These are phyloP conservation scores for Tridacna crocea DNA, from an alignment of 2,888 invertebrate genomes.

Conservation along the genomic window DNA sequence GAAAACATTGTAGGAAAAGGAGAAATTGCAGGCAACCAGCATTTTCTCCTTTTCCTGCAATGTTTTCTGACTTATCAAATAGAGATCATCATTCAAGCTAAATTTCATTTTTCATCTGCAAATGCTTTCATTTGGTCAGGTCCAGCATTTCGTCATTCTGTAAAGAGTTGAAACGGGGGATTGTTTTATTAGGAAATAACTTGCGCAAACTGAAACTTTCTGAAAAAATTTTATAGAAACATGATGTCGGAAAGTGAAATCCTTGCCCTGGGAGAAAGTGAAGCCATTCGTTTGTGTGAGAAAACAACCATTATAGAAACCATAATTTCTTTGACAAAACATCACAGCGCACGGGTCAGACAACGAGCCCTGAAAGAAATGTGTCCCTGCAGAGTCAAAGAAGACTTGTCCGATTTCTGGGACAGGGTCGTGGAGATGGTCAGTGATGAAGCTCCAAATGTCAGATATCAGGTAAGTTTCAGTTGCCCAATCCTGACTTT, in stretches of 20 bases:
- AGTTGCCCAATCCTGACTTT: too few species aligned
- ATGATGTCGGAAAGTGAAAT: conserved; percentile 39
- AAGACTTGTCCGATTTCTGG: conserved; percentile 81
- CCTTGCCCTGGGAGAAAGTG: conserved; percentile 45
- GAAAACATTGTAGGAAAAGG: too few species aligned
- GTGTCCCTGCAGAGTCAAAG: conserved; percentile 83
- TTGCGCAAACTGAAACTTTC: neutral
- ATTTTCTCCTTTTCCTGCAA: too few species aligned
- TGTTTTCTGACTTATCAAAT: too few species aligned
- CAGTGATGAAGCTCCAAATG: conserved; percentile 74
- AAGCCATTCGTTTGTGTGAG: conserved; percentile 76
- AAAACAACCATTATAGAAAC: conserved; percentile 80
- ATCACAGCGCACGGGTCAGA: conserved; percentile 77
- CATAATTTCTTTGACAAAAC: conserved; percentile 79
- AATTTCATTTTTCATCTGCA: too few species aligned
- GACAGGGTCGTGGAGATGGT: conserved; percentile 80
- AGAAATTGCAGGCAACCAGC: too few species aligned
- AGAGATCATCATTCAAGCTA: too few species aligned
- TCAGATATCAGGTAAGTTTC: conserved; percentile 71
- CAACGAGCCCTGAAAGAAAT: conserved; percentile 81
- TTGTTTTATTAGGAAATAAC: neutral
- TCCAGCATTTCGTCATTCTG: too few species aligned
- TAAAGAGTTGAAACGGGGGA: too few species aligned
- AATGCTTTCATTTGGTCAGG: too few species aligned
- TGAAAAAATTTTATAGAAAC: neutral